Base-by-base conservation (phyloP, 1,140 invertebrate genomes). In the Euwallacea similis region DNA sequence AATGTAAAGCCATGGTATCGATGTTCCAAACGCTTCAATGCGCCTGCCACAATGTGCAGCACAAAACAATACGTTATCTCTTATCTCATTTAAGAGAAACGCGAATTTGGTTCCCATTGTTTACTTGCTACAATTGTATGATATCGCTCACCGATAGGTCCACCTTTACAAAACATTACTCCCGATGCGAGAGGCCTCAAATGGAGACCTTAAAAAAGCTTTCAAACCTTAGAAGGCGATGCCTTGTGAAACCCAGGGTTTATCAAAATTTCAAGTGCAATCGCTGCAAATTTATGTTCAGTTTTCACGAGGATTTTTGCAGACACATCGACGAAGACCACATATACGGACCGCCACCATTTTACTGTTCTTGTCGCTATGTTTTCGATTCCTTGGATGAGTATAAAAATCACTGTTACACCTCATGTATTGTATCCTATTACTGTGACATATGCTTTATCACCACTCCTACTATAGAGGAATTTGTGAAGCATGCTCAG, bases 121-220 rank as follows among this genome's bases (percentile, higher is more conserved):
- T 86, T 72, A 87, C 86, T 1, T 87, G 86, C 69, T 86, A 86
- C 67, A 85, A 86, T 77, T 87, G 86, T 74, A 84, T 87, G 42
- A 81, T 86, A 7, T 86, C 85, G 0, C 86, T 85, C 70, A 79
- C 81, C 7, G 77, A 78, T 65, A 63, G 79, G 47, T 79, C 78
- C 0, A 69, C 75, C 6, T 76, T 74, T 46, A 79, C 76, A 16
- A 77, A 63, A 56, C 79, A 80, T 63, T 65, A 72, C 21, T 43
- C 74, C 0, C 72, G 70, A 62, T 80, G 78, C 64, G 69, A 72
- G 6, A 77, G 64, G 47, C 56, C 61, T 6, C 60, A 71, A 70
- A 50, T 80, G 21, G 76, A 80, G 47, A 75, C 74, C 15, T 61
- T 79, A 9, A 76, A 72, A 6, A 75, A 77, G 50, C 61, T 80